Conservation (phyloP, 2,888 invertebrate genomes). For the Drosophila emarginata region DNA sequence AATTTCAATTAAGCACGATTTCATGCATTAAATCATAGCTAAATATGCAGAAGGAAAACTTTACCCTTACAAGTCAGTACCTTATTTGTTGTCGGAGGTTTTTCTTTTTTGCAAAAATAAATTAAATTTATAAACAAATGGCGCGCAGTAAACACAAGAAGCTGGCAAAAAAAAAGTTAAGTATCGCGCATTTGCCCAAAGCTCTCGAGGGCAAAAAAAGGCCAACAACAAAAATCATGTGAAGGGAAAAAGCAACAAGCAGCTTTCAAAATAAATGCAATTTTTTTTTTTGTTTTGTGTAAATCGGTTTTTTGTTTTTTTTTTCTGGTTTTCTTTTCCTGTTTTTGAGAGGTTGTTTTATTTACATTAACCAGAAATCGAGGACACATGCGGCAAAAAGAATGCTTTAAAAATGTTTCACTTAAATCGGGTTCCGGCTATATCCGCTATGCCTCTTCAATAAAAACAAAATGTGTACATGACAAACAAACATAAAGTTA, state of each 20-base stretch:
- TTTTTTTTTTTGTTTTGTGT: constrained; percentile 27
- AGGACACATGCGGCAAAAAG: constrained; percentile 38
- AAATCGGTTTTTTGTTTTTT: constrained; percentile 13
- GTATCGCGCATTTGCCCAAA: constrained; percentile 45
- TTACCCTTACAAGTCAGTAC: constrained; percentile 35
- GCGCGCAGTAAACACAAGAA: constrained; percentile 52
- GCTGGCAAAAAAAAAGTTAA: constrained; percentile 65
- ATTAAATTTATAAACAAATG: constrained; percentile 76
- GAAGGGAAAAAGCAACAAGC: constrained; percentile 32
- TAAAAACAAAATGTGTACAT: constrained; percentile 75
- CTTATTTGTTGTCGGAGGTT: constrained; percentile 16
- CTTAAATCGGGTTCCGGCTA: constrained; percentile 56
- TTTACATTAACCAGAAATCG: constrained; percentile 55
- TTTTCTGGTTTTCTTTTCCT: not conserved
- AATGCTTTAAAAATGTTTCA: constrained; percentile 72
- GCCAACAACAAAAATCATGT: constrained; percentile 21
- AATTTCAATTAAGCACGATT: constrained; percentile 27
- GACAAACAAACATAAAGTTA: constrained; percentile 78
- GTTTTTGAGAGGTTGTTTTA: constrained; percentile 23
- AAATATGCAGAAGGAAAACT: constrained; percentile 50
- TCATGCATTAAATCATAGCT: constrained; percentile 35
- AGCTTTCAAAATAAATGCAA: constrained; percentile 56
- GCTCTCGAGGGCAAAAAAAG: constrained; percentile 30
- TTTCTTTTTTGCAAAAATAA: constrained; percentile 56
- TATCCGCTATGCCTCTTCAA: constrained; percentile 42